These are phyloP conservation scores for Parochlus steinenii DNA, from an alignment of 2,888 invertebrate genomes.

Conservation along the genomic window DNA sequence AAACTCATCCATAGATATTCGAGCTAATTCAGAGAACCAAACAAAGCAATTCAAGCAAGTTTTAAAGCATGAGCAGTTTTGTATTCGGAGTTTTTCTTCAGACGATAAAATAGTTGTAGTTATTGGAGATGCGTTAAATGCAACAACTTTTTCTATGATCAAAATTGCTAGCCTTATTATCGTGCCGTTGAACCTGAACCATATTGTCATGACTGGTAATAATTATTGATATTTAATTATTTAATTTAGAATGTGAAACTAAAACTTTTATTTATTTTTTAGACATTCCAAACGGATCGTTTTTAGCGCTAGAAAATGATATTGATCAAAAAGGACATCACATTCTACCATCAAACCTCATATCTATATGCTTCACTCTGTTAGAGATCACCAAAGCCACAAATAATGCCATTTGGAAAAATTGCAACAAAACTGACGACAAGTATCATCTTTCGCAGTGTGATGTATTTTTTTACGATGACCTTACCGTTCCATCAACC, in stretches of 20 bases:
- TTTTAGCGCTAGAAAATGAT: conserved; percentile 26
- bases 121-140: conserved; percentile 17
- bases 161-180: conserved; percentile 27
- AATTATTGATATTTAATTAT: conserved; percentile 2
- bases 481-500: conserved; percentile 1
- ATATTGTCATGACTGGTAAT: conserved; percentile 22
- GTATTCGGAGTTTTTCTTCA: conserved; percentile 28
- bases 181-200: conserved; percentile 24
- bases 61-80: conserved; percentile 25
- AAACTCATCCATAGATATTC: conserved; percentile 28
- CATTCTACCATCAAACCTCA: conserved; percentile 24
- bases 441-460: conserved; percentile 3
- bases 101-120: conserved; percentile 23
- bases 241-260: background rate
- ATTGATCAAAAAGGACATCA: conserved; percentile 21
- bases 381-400: conserved; percentile 25
- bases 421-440: conserved; percentile 12
- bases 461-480: conserved; percentile 3
- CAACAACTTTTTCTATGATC: conserved; percentile 23
- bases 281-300: conserved; percentile 27
- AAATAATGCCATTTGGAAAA: conserved; percentile 23
- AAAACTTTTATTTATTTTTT: conserved; percentile 7
- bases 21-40: conserved; percentile 23
- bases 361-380: conserved; percentile 23
- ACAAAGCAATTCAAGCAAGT: conserved; percentile 28